Evolutionary conservation across 2,113 vertebrate genomes (phyloP), one percentile per base, ranked within the genome.

Genomic region (Scytalopus superciliaris): DNA sequence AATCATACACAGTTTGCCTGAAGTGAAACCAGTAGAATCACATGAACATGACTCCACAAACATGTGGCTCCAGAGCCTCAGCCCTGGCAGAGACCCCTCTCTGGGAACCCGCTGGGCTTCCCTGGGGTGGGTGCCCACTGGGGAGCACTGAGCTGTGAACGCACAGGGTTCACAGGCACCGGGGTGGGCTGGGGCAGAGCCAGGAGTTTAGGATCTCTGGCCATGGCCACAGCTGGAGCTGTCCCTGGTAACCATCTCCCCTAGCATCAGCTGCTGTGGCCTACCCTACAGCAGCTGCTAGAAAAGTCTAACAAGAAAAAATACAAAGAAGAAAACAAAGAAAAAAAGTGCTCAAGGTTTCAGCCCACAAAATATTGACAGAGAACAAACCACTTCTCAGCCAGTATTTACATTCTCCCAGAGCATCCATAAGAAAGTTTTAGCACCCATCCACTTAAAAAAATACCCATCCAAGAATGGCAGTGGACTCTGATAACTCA

Each of bases 261-360:
- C 63, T 24, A 1, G 44, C 42, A 25, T 3, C 7, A 3, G 22
- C 28, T 78, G 73, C 62, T 68, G n/a, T 25, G 39, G 31, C 70
- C 39, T 8, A 2, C 62, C 66, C 69, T 37, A 10, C 1, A 0
- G 3, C 1, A 1, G 24, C 24, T 18, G n/a, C n/a, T 64, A 37
- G 25, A 33, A 31, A 57, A 62, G 44, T 31, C 24, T 39, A 60
- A 47, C 7, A 21, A 63, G 14, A 8, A 6, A 31, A 21, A 44
- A 22, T 33, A 21, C 10, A 45, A 33, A 6, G 1, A 30, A 68
- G 3, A 5, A 62, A 56, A 49, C 24, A 25, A 24, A 14, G 3
- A 12, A 31, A 62, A 18, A n/a, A 42, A n/a, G 23, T 3, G 1
- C 45, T 68, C 42, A 77, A 85, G 21, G n/a, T 72, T 83, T 21